Conservation (phyloP, 1,140 invertebrate species). For the Sitobion miscanthi region DNA sequence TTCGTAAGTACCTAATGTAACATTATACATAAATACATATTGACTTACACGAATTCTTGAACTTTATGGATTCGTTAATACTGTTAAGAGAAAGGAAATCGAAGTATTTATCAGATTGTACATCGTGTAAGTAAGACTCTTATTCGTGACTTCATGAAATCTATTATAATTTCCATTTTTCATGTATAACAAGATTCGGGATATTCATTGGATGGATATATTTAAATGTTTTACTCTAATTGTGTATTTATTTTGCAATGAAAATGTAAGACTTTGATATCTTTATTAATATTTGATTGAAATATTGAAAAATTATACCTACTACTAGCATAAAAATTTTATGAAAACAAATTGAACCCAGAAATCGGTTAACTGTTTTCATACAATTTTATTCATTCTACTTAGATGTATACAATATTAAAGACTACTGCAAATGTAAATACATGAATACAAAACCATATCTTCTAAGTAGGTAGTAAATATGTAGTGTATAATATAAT, state of each 20-base stretch:
- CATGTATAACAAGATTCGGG: background rate
- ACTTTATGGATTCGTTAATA: slow-evolving; percentile 5
- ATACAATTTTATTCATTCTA: background rate
- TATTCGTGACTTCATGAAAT: slow-evolving; percentile 16
- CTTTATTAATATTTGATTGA: background rate
- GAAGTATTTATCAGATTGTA: slow-evolving; percentile 19
- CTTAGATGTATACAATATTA: background rate
- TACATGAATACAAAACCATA: background rate
- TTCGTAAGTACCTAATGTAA: background rate
- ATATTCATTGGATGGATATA: background rate
- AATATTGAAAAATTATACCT: background rate
- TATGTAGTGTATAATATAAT: too few relatives aligned
- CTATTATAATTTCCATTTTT: background rate
- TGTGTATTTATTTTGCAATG: background rate
- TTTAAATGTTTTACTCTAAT: background rate
- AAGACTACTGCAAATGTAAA: background rate
- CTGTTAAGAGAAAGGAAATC: slow-evolving; percentile 33
- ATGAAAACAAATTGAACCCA: background rate
- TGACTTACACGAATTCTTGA: slow-evolving; percentile 32
- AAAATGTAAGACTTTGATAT: background rate
- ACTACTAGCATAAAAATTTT: background rate
- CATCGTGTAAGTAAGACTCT: background rate
- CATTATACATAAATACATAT: background rate
- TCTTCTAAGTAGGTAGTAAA: background rate
- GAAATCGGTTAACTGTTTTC: background rate